Conservation (phyloP, 2,888 invertebrate species). For the Limnephilus marmoratus region DNA sequence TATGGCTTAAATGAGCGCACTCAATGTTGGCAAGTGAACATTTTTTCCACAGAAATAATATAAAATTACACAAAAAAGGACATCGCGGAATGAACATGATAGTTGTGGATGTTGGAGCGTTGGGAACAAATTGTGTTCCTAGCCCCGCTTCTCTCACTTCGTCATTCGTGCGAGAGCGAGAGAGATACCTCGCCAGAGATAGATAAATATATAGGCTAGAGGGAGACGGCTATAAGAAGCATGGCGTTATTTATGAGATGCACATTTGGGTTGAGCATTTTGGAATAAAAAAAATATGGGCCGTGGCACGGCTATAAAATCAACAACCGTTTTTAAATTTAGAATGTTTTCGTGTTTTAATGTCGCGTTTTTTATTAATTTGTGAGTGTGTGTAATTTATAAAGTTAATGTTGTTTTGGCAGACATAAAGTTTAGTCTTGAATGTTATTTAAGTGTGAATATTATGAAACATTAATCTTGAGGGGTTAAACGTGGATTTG, state of each 20-base stretch:
- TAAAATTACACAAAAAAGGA: slow-evolving; percentile 52
- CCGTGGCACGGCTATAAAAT: slow-evolving; percentile 72
- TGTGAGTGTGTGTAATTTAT: slow-evolving; percentile 61
- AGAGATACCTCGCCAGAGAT: slow-evolving; percentile 69
- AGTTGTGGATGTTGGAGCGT: slow-evolving; percentile 55
- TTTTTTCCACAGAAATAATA: slow-evolving; percentile 39
- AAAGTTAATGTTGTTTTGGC: slow-evolving; percentile 40
- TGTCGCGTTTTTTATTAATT: slow-evolving; percentile 56
- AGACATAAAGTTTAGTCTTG: neutral
- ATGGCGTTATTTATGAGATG: slow-evolving; percentile 76
- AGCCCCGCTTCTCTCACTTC: slow-evolving; percentile 35
- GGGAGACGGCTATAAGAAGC: slow-evolving; percentile 74
- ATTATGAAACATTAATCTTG: neutral
- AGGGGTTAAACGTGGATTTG: neutral
- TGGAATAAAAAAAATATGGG: slow-evolving; percentile 75
- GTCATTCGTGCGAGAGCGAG: slow-evolving; percentile 69
- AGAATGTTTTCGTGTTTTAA: slow-evolving; percentile 59
- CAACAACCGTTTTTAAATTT: slow-evolving; percentile 22
- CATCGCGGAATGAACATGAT: slow-evolving; percentile 58
- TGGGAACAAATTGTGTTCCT: slow-evolving; percentile 55
- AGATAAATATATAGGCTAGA: slow-evolving; percentile 68
- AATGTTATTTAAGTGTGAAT: neutral
- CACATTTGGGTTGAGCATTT: slow-evolving; percentile 77
- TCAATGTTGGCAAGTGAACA: slow-evolving; percentile 33
- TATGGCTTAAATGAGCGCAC: slow-evolving; percentile 25